phyloP scores from a whole-genome alignment of 2,113 vertebrate genomes.

The Bubo scandiacus region DNA sequence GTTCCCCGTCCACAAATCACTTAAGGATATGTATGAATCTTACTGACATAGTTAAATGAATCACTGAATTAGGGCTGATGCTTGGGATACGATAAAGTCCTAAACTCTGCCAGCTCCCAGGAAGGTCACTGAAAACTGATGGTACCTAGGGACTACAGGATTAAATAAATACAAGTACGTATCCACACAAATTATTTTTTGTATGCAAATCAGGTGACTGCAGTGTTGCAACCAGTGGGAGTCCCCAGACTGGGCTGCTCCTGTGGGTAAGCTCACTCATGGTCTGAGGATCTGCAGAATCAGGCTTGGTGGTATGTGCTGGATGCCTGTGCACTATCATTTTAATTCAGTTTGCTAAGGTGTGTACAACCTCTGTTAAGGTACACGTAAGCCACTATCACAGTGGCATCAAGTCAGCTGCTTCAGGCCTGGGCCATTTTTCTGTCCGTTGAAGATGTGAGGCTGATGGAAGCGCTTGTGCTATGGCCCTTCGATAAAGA shows the following conservation, averaged over 20 bases:
- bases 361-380: neutral
- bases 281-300: neutral
- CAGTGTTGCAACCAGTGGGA: neutral
- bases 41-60: neutral
- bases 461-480: neutral
- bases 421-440: neutral
- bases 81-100: neutral
- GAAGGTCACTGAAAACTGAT: neutral
- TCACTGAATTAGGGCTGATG: neutral
- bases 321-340: neutral
- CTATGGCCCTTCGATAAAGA: neutral
- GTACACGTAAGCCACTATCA: neutral
- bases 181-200: rapidly evolving
- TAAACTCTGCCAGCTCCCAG: neutral
- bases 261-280: neutral
- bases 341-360: neutral
- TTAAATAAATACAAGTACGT: rapidly evolving
- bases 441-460: neutral
- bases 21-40: neutral
- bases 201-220: neutral
- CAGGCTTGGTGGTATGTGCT: neutral
- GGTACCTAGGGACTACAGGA: neutral
- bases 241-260: neutral
- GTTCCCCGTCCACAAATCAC: neutral
- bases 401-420: neutral